Base-by-base conservation (phyloP, 1,140 invertebrate species). In the Brachionus asplanchnoidis region DNA sequence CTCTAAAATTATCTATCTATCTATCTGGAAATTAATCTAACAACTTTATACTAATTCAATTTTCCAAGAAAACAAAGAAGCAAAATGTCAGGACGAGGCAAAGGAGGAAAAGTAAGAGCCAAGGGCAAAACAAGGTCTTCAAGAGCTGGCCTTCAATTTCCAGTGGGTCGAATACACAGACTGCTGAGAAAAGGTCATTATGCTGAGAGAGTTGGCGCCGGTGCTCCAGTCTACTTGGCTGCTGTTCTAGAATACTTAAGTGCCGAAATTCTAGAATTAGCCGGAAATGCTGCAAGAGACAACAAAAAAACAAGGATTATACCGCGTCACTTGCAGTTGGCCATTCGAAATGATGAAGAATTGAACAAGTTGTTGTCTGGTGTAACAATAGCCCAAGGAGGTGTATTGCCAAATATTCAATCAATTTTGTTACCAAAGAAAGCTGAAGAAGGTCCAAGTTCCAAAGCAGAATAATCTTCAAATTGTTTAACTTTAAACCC, bases 371-470 rank as follows among this genome's bases (percentile, higher is more conserved):
- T 89, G 14, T 84, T 89, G 28, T 86, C 87, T 50, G 88, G 88
- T 50, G 88, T 89, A 0, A 89, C 88, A n/a, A 89, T 89, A 53
- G 88, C 89, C 12, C 88, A 89, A 84, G 89, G 88, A 68, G 89
- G 88, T 86, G 89, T 89, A 4, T 85, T 89, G 80, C 89, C 88
- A 11, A 89, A 89, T 85, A 89, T 89, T 65, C 88, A 89, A 83
- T 86, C 88, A 20, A 88, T 88, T 17, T 85, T 90, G 17, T 77
- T 89, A 73, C 89, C 89, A 36, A 89, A 89, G 86, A 65, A 68
- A 60, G 36, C 80, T 26, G 80, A 77, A 36, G 89, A 77, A 36
- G 66, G 66, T 12, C 14, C 26, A n/a, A 28, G 26, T 28, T 68
- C 66, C 17, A 68, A 68, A 40, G 66, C 66, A 0, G 66, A 68